phyloP scores from a whole-genome alignment of 1,140 invertebrate species.

The Drosophila arawakana region DNA sequence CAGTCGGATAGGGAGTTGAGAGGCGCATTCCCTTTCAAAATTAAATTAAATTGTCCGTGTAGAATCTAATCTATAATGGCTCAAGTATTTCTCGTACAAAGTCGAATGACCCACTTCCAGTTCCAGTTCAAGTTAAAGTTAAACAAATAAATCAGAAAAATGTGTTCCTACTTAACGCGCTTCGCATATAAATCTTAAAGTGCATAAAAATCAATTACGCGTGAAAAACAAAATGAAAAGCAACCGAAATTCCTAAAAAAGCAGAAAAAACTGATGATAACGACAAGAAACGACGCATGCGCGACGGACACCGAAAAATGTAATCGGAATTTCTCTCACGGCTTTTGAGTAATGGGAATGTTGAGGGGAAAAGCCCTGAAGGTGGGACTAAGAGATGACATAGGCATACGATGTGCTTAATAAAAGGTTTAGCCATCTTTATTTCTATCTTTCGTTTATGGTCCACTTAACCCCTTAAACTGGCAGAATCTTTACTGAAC shows the following conservation, averaged over 20 bases:
- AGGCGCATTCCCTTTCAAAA: slow-evolving; percentile 14
- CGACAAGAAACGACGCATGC: slow-evolving; percentile 27
- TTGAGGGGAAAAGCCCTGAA: background rate
- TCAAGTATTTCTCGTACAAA: slow-evolving; percentile 31
- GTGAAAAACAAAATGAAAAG: slow-evolving; percentile 61
- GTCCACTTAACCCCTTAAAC: too few relatives aligned
- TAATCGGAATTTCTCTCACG: slow-evolving; percentile 5
- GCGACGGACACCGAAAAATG: slow-evolving; percentile 6
- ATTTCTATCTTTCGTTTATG: too few relatives aligned
- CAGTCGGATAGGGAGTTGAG: slow-evolving; percentile 2
- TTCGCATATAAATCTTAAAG: slow-evolving; percentile 59
- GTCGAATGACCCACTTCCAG: slow-evolving; percentile 61
- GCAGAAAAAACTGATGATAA: slow-evolving; percentile 15
- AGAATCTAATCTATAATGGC: slow-evolving; percentile 38
- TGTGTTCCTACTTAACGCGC: slow-evolving; percentile 61
- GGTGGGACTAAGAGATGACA: background rate
- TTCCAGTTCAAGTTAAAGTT: background rate
- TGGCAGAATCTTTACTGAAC: too few relatives aligned
- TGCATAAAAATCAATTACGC: slow-evolving; percentile 80
- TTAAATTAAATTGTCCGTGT: slow-evolving; percentile 29
- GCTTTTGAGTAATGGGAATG: slow-evolving; percentile 4
- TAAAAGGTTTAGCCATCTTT: too few relatives aligned
- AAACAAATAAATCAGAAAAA: slow-evolving; percentile 44
- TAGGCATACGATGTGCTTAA: too few relatives aligned
- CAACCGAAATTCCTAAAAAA: slow-evolving; percentile 16